Base-by-base conservation (phyloP, 2,113 vertebrate genomes). In the Crotalus horridus region DNA sequence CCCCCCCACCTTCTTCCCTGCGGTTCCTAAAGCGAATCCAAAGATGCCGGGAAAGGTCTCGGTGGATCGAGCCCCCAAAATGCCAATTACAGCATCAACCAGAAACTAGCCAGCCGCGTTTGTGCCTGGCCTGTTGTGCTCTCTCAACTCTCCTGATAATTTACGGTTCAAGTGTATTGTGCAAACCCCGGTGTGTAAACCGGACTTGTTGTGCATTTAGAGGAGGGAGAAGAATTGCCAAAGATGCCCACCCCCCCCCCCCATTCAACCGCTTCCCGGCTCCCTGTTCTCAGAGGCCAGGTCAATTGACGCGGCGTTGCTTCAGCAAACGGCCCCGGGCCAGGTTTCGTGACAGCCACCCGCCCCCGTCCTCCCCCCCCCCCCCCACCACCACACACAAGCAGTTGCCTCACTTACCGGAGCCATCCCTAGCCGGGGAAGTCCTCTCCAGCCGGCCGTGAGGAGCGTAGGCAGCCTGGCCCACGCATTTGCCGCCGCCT, bases 361-460 rank as follows among this genome's bases (percentile, higher is more conserved):
- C 6, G n/a, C 29, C 13, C 6, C 21, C 11, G 15, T 3, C 26
- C 1, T n/a, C 3, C 3, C 20, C 20, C 2, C 81, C 33, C 39
- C 39, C 0, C 48, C n/a, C n/a, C 39, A 39, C 39, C 39, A 39
- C 6, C 6, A 48, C 48, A 8, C 48, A 51, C 8, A 9, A 7
- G 48, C 48, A 7, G 3, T 9, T 43, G 21, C 53, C 6, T 20
- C 10, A 96, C 99, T 98, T 97, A 99, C 99, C 98, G 95, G 95
- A 97, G 51, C 96, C 97, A 93, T 99, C 99, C 94, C 98, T 98
- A 96, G 98, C 98, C 61, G 99, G 98, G 58, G 99, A 98, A 39
- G 98, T 97, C 96, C 98, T 97, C 90, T 98, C 98, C 95, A 99
- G 93, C 46, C 98, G 97, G 94, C 96, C 97, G 92, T 98, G 97